phyloP scores from a whole-genome alignment of 2,797 vertebrate genomes.

The Microctenopoma stevenorrisi region DNA sequence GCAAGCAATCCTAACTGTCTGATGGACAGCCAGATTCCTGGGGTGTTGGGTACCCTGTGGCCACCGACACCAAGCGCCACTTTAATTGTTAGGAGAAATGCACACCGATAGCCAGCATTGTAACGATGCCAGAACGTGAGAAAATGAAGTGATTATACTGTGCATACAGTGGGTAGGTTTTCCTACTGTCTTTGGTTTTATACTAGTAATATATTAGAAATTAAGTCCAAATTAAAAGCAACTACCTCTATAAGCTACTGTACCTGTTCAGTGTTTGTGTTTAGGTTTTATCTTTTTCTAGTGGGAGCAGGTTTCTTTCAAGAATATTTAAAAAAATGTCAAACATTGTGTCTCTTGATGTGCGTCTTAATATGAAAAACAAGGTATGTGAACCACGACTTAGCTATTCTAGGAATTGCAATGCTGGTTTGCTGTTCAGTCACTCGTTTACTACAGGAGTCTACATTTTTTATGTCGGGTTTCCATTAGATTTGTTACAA shows the following conservation, averaged over 20 bases:
- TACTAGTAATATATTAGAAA: background rate
- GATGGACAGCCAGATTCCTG: slow-evolving; percentile 76
- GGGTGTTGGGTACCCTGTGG: slow-evolving; percentile 63
- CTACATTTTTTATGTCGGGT: too few species aligned
- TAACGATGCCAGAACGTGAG: slow-evolving; percentile 40
- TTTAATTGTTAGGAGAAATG: slow-evolving; percentile 73
- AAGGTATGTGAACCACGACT: background rate
- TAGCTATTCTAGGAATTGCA: background rate
- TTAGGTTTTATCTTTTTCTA: too few species aligned
- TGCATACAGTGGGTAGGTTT: background rate
- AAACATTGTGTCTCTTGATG: too few species aligned
- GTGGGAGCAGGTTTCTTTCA: too few species aligned
- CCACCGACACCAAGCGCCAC: slow-evolving; percentile 55
- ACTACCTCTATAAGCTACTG: background rate
- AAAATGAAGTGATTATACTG: slow-evolving; percentile 37
- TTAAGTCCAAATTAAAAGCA: slow-evolving; percentile 1
- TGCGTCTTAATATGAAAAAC: too few species aligned
- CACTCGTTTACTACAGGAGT: too few species aligned
- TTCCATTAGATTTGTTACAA: too few species aligned
- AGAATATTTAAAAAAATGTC: too few species aligned
- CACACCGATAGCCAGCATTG: slow-evolving; percentile 48
- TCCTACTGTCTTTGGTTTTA: background rate
- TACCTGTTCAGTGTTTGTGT: too few species aligned
- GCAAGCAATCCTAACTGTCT: slow-evolving; percentile 72
- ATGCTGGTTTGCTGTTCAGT: background rate